Evolutionary conservation across 2,113 vertebrate genomes (phyloP).

Genomic region (Cyrtonyx montezumae): DNA sequence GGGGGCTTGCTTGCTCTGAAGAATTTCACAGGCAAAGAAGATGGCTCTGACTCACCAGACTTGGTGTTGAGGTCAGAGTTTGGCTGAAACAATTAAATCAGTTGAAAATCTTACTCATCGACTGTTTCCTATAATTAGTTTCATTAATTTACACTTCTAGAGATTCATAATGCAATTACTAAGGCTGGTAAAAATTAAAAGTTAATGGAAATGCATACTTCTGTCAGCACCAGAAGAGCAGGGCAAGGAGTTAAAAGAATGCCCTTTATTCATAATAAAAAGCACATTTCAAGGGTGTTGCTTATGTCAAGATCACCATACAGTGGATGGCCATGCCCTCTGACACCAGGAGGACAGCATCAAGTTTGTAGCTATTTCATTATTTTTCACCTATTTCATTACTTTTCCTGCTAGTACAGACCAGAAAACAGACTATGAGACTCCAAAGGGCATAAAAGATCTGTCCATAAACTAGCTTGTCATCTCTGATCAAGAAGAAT

Average conservation of each 20-base stretch:
- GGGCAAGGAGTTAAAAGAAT: not conserved
- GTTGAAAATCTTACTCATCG: slow-evolving; percentile 30
- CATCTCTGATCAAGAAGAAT: not conserved
- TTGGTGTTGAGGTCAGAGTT: slow-evolving; percentile 31
- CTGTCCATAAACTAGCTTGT: not conserved
- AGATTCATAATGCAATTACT: not conserved
- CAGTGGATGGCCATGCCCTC: not conserved
- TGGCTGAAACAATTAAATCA: slow-evolving; percentile 19
- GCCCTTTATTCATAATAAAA: not conserved
- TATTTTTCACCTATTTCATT: not conserved
- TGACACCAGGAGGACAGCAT: not conserved
- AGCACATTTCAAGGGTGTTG: not conserved
- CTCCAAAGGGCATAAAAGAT: not conserved
- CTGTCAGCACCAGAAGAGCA: not conserved
- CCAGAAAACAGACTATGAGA: not conserved
- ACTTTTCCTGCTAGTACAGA: not conserved
- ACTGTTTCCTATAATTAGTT: slow-evolving; percentile 47
- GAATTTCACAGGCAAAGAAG: not conserved
- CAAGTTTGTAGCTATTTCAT: not conserved
- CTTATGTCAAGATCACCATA: not conserved
- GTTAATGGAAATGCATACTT: not conserved
- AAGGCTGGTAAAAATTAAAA: not conserved
- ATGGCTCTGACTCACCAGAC: slow-evolving; percentile 14
- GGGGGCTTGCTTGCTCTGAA: slow-evolving; percentile 1
- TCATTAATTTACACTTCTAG: slow-evolving; percentile 13